Percentiles rank a stretch among this genome's conserved stretches.
phyloP scores from a whole-genome alignment of 2,888 invertebrate species.

The Steinernema scapterisci region DNA sequence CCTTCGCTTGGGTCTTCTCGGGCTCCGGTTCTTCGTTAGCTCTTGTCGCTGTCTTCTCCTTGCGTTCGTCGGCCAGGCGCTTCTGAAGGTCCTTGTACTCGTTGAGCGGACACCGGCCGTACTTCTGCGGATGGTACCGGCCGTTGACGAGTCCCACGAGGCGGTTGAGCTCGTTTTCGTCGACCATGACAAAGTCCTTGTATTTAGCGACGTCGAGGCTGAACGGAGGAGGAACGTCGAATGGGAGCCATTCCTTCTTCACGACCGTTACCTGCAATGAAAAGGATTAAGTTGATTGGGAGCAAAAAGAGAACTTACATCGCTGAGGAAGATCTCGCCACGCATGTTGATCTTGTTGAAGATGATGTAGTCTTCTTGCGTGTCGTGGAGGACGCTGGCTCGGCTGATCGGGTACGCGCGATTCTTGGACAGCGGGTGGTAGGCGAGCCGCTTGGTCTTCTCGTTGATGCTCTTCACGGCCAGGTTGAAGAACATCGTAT shows the following conservation, averaged over 20 bases:
- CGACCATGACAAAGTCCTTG: not conserved
- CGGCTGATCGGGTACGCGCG: not conserved
- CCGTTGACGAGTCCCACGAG: not conserved
- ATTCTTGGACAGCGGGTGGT: not conserved
- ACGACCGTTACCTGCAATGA: not conserved
- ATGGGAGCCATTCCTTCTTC: not conserved
- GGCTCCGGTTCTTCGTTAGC: too few relatives aligned
- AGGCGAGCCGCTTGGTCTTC: not conserved
- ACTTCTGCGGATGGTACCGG: not conserved
- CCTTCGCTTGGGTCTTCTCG: too few relatives aligned
- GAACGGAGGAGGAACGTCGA: not conserved
- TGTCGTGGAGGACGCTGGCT: not conserved
- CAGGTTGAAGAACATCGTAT: slow-evolving; percentile 9
- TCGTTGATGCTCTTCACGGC: slow-evolving; percentile 8
- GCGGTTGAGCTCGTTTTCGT: not conserved
- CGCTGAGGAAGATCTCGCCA: not conserved
- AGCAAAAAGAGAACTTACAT: not conserved
- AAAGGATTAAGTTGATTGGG: not conserved
- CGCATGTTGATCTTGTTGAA: not conserved
- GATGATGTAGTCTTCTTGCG: not conserved
- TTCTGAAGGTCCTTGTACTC: not conserved
- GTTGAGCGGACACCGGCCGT: not conserved
- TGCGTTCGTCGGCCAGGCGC: not conserved
- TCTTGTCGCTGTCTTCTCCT: not conserved
- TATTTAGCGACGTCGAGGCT: not conserved